These are phyloP conservation scores for Polyommatus icarus DNA, from an alignment of 2,888 invertebrate species.

Conservation along the genomic window DNA sequence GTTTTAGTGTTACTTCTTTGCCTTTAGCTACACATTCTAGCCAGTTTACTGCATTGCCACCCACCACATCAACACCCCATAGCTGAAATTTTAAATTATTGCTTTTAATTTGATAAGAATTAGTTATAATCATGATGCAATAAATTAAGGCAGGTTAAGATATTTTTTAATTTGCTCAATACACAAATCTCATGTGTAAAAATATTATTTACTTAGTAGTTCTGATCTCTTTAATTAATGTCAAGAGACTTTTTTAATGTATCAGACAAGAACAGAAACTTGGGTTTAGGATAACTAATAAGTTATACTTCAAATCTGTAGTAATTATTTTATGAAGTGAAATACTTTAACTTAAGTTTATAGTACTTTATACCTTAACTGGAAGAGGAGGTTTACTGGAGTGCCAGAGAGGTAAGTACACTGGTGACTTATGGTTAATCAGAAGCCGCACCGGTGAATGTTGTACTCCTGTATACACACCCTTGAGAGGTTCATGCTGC, in stretches of 20 bases:
- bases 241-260: neutral
- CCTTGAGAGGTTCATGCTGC: constrained; percentile 73
- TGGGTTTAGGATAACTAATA: neutral
- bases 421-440: constrained; percentile 79
- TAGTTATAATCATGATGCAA: too few relatives aligned
- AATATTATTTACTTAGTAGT: too few relatives aligned
- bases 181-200: too few relatives aligned
- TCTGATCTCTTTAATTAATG: neutral
- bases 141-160: too few relatives aligned
- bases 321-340: neutral
- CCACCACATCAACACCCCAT: constrained; percentile 74
- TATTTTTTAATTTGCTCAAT: too few relatives aligned
- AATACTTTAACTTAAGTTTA: neutral
- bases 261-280: neutral
- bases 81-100: constrained; percentile 51
- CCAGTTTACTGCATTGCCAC: constrained; percentile 80
- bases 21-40: constrained; percentile 78
- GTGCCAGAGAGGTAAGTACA: constrained; percentile 77
- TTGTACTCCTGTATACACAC: constrained; percentile 74
- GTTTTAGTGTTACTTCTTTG: constrained; percentile 71
- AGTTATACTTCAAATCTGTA: neutral
- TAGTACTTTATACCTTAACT: constrained; percentile 64
- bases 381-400: constrained; percentile 73
- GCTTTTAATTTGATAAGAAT: too few relatives aligned
- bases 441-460: constrained; percentile 74